A percentile compares a stretch with the other conserved stretches of the same genome.
phyloP scores from a whole-genome alignment of 1,140 invertebrate genomes.

The Calephelis nemesis region DNA sequence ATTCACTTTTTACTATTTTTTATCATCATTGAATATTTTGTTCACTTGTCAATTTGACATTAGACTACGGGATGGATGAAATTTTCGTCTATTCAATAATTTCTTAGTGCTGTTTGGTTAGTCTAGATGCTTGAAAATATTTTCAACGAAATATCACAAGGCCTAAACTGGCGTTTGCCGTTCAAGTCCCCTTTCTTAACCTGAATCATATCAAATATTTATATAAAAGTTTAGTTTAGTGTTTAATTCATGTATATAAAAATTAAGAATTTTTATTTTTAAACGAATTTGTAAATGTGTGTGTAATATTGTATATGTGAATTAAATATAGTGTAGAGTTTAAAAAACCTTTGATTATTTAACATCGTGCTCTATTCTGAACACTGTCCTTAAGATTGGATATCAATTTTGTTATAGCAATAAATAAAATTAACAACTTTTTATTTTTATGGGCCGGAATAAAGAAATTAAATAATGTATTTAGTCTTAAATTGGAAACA shows the following conservation, averaged over 20 bases:
- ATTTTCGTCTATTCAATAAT: constrained; percentile 16
- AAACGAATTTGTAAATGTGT: constrained; percentile 71
- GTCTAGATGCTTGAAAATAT: constrained; percentile 35
- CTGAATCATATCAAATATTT: constrained; percentile 68
- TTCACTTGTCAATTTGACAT: background rate
- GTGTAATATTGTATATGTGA: constrained; percentile 70
- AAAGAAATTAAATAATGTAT: too few relatives aligned
- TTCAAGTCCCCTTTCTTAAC: constrained; percentile 31
- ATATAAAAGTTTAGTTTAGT: constrained; percentile 50
- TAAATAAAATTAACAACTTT: too few relatives aligned
- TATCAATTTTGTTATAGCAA: too few relatives aligned
- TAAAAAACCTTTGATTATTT: constrained; percentile 19
- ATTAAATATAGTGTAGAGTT: constrained; percentile 40
- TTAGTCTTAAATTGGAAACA: too few relatives aligned
- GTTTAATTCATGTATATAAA: constrained; percentile 40
- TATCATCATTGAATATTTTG: background rate
- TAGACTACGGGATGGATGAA: constrained; percentile 1
- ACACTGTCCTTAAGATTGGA: background rate
- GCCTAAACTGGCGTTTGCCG: constrained; percentile 21
- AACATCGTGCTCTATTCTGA: constrained; percentile 15
- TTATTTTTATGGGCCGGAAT: too few relatives aligned
- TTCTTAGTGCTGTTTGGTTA: constrained; percentile 21
- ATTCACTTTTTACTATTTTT: background rate
- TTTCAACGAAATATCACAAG: constrained; percentile 22
- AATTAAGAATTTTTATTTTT: constrained; percentile 66